Evolutionary conservation across 2,797 vertebrate genomes (phyloP).

Genomic region (Microctenopoma steveboyesi): DNA sequence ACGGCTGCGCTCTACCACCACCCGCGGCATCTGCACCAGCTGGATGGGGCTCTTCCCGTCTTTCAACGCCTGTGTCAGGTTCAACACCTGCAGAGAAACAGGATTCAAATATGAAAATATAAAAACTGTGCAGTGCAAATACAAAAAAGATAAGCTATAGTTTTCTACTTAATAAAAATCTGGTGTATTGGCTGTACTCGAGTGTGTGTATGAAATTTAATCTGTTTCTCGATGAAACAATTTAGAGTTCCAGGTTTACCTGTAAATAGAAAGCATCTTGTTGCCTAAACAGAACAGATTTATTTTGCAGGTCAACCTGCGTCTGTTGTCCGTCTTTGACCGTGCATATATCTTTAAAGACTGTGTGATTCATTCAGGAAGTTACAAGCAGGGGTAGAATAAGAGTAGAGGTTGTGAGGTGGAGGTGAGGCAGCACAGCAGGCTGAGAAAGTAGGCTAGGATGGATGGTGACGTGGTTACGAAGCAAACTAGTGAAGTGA

Average conservation of each 20-base stretch:
- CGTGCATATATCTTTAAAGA: not conserved
- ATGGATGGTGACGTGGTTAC: not conserved
- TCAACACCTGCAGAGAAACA: conserved; percentile 87
- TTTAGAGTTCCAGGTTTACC: not conserved
- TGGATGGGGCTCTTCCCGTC: conserved; percentile 93
- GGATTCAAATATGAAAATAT: not conserved
- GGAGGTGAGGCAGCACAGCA: conserved; percentile 6
- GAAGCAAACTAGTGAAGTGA: conserved; percentile 5
- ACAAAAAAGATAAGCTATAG: not conserved
- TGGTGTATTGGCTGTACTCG: not conserved
- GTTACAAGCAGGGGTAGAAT: not conserved
- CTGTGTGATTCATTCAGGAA: not conserved
- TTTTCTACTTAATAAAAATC: too few species aligned
- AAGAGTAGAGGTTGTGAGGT: not conserved
- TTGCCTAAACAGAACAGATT: not conserved
- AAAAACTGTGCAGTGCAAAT: not conserved
- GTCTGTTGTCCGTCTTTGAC: too few species aligned
- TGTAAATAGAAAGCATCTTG: not conserved
- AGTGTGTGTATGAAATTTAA: not conserved
- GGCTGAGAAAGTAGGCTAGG: not conserved
- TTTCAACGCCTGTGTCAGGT: conserved; percentile 94
- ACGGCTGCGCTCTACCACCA: conserved; percentile 92
- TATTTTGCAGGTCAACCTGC: too few species aligned
- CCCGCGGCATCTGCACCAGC: conserved; percentile 96
- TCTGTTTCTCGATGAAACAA: not conserved